phyloP scores from a whole-genome alignment of 2,888 invertebrate species.

The Eueremaeus valkanovi region DNA sequence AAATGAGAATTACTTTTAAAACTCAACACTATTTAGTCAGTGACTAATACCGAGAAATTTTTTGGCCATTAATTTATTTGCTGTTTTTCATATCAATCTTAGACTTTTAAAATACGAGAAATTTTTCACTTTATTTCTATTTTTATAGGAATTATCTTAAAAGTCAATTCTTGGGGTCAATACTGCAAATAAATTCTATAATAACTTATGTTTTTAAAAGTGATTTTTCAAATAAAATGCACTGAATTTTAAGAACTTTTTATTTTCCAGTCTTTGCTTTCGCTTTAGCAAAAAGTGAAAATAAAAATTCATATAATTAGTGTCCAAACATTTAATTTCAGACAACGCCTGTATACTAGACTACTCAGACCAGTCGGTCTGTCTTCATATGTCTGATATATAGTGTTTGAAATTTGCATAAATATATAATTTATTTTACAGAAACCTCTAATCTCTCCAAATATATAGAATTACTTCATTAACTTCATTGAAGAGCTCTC shows the following conservation, averaged over 20 bases:
- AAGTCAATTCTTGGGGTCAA: background rate
- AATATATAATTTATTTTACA: background rate
- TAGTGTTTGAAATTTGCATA: background rate
- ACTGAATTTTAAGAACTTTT: background rate
- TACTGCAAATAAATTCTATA: background rate
- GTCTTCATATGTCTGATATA: background rate
- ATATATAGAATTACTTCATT: no score
- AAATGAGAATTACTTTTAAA: background rate
- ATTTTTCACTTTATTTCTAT: background rate
- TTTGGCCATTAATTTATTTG: background rate
- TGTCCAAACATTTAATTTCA: background rate
- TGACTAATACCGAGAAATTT: constrained; percentile 6
- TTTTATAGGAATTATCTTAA: constrained; percentile 4
- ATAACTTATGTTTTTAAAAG: constrained; percentile 6
- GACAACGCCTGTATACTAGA: background rate
- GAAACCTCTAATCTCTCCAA: no score
- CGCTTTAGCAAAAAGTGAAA: no score
- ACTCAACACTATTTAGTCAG: background rate
- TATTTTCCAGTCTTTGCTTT: no score
- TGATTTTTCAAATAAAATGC: background rate
- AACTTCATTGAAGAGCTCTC: no score
- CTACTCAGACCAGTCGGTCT: background rate
- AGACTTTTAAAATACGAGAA: background rate
- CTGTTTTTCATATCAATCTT: background rate
- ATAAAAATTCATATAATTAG: background rate